These are phyloP conservation scores for Gopherus evgoodei DNA, from an alignment of 2,113 vertebrate species.

Conservation along the genomic window DNA sequence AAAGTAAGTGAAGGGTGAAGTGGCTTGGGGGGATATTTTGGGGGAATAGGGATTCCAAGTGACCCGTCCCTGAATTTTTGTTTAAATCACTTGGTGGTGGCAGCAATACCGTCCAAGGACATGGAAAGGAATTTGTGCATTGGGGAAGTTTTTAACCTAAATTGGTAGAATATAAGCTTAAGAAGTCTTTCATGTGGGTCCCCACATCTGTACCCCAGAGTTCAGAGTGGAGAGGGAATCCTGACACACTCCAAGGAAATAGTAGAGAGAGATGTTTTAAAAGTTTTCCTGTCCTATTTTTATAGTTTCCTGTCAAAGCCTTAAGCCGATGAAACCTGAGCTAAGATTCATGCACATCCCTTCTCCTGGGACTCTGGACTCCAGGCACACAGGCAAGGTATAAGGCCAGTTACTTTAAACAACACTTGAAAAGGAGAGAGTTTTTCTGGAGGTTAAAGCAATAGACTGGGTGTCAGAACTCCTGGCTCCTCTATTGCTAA, in stretches of 20 bases:
- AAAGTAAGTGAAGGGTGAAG: too few relatives aligned
- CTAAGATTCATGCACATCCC: not conserved
- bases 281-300: conserved; percentile 64
- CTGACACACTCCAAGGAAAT: conserved; percentile 51
- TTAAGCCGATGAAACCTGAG: conserved; percentile 33
- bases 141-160: too few relatives aligned
- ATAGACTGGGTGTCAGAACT: not conserved
- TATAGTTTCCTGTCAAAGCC: conserved; percentile 51
- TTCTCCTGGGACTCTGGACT: not conserved
- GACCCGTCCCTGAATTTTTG: too few relatives aligned
- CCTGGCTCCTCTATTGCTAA: fast-evolving
- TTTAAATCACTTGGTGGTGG: too few relatives aligned
- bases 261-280: conserved; percentile 34
- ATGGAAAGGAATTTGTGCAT: too few relatives aligned
- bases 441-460: not conserved
- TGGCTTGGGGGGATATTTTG: too few relatives aligned
- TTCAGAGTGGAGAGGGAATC: too few relatives aligned
- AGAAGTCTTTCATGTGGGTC: too few relatives aligned
- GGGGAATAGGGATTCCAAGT: too few relatives aligned
- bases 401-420: fast-evolving
- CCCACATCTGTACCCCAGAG: too few relatives aligned
- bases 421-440: not conserved
- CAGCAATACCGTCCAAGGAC: too few relatives aligned
- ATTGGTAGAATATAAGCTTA: too few relatives aligned
- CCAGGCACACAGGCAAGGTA: not conserved